Evolutionary conservation across 23 tunicate genomes (phyloP), one percentile per base, ranked within the genome.

Genomic region (Styela plicata): DNA sequence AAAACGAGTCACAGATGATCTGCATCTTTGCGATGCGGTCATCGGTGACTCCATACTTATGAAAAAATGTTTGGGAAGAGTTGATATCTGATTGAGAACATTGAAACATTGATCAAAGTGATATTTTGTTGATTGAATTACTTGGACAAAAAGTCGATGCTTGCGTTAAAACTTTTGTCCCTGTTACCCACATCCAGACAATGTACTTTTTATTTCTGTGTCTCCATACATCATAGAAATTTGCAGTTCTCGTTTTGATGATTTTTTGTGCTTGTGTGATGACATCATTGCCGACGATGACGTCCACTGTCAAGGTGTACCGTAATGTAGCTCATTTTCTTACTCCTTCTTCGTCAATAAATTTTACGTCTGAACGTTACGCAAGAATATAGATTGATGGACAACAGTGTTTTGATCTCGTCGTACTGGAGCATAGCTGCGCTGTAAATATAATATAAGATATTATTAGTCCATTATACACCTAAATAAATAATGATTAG

Each of bases 211-310:
- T 21, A 91, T 91, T 81, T 91, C 97, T 0, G 97, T 91, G 86
- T 91, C 97, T 16, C 97, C 97, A 35, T 83, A 91, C 97, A 91
- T 91, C 97, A 91, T 91, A 33, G 97, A 86, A 62, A 91, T 91
- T 31, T 85, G 90, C 25, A 91, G 85, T 79, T 91, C 97, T 17
- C 97, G 88, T n/a, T 82, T 87, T 1, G 57, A 2, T 23, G 74
- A 31, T 34, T 19, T 70, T 7, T n/a, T n/a, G n/a, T 30, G 23
- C 65, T 24, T 23, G 16, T 63, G 2, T 24, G 78, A 33, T 31
- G 84, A 24, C 69, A 25, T 24, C 35, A 64, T 31, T 24, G 29
- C 36, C 57, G 69, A 28, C 34, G 69, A 35, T 74, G 57, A 29
- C 77, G 86, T 83, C n/a, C 74, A 44, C 64, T 31, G 89, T 85